Base-by-base conservation (phyloP, 2,797 vertebrate species). In the Danio kyathit region DNA sequence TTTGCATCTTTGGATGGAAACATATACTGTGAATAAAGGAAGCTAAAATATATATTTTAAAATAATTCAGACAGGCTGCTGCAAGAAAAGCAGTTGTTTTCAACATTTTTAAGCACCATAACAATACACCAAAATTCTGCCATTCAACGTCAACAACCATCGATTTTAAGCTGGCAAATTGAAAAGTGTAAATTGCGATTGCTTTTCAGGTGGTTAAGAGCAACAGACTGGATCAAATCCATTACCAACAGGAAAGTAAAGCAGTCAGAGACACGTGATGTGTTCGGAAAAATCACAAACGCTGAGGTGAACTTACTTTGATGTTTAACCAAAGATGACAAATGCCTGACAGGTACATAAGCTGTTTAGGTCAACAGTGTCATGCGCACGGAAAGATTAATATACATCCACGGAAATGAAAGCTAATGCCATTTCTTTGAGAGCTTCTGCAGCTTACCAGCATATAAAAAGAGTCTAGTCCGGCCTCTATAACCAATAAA, bases 191-290 rank as follows among this genome's bases (percentile, higher is more conserved):
- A 17, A 59, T 72, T 0, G 0, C 38, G 40, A 49, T 6, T 49
- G 69, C 1, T 56, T 56, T 43, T 56, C 41, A 46, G 41, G 44
- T 60, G 56, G 54, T 61, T 61, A 51, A 54, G 19, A 43, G 54
- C 9, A 60, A 61, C 40, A 70, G 56, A 79, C 76, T 70, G 29
- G 16, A 46, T 69, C 65, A 21, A 49, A 70, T 61, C 44, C 19
- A 70, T 14, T 4, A 40, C 41, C 54, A 70, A 21, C 29, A 70
- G 56, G 54, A 48, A 19, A 21, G 21, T 7, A 38, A 14, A 16
- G 6, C 44, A 5, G 46, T 17, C 38, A 52, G 49, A 2, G 13
- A 21, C 29, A 69, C 17, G 29, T 11, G 16, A 71, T 10, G 8
- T 71, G 51, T 6, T 49, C 61, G 43, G 8, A 49, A 71, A 71